These are phyloP conservation scores for Enteromius paludinosus DNA, from an alignment of 2,797 vertebrate genomes.

Conservation along the genomic window DNA sequence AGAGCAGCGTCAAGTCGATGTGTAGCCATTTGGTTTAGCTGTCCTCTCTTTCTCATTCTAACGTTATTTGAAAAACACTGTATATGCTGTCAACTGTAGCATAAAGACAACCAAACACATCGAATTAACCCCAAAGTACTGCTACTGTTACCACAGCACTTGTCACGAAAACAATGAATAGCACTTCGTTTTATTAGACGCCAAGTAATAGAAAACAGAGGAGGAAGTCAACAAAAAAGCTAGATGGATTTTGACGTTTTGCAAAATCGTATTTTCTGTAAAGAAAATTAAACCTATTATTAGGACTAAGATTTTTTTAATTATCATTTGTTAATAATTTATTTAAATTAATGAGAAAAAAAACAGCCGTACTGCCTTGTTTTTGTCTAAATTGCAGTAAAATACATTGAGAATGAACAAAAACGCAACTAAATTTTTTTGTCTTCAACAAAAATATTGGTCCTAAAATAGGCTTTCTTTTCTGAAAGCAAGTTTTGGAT, in stretches of 20 bases:
- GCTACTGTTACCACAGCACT: slow-evolving; percentile 14
- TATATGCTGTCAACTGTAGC: not conserved
- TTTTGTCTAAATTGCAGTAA: not conserved
- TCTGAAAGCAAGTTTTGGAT: not conserved
- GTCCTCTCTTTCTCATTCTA: slow-evolving; percentile 1
- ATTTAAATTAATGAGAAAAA: not conserved
- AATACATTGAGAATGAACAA: not conserved
- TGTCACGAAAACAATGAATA: not conserved
- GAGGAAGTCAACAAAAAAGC: not conserved
- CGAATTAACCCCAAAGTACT: not conserved
- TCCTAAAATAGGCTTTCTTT: not conserved
- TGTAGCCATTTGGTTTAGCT: not conserved
- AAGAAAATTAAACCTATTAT: slow-evolving; percentile 3
- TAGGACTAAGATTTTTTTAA: not conserved
- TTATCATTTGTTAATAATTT: no score
- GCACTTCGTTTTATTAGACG: not conserved
- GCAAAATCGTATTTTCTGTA: not conserved
- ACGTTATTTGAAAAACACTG: slow-evolving; percentile 27
- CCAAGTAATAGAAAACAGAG: not conserved
- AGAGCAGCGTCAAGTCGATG: not conserved
- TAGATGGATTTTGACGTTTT: not conserved
- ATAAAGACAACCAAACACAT: not conserved
- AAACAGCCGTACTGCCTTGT: not conserved
- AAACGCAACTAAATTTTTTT: not conserved
- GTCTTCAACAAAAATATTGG: not conserved